These are phyloP conservation scores for Megaceryle torquata DNA, from an alignment of 2,113 vertebrate species.

Conservation along the genomic window DNA sequence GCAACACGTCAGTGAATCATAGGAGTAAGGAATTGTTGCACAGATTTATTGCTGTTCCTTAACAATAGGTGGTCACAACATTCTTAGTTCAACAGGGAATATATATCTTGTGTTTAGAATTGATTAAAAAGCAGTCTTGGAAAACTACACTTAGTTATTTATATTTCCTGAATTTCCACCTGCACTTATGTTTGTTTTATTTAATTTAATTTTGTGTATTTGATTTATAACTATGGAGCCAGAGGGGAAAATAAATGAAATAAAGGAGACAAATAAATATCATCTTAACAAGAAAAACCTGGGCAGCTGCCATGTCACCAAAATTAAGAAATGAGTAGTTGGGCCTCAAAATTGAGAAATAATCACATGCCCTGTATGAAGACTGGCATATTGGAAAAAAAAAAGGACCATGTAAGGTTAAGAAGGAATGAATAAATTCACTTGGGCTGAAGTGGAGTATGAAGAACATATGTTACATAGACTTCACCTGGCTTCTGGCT, in stretches of 20 bases:
- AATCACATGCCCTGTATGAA: not conserved
- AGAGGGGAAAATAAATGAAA: constrained; percentile 35
- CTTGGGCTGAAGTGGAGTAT: not conserved
- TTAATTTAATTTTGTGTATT: constrained; percentile 49
- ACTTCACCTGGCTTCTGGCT: not conserved
- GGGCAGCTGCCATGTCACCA: constrained; percentile 6
- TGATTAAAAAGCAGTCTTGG: constrained; percentile 63
- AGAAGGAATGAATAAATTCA: constrained; percentile 1
- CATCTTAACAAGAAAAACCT: constrained; percentile 62
- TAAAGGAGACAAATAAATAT: constrained; percentile 51
- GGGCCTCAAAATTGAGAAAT: constrained; percentile 21
- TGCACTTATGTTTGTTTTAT: constrained; percentile 49
- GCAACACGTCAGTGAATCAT: not conserved
- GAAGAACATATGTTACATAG: not conserved
- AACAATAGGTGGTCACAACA: constrained; percentile 51
- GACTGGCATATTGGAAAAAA: not conserved
- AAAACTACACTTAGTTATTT: constrained; percentile 62
- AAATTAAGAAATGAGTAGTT: constrained; percentile 48
- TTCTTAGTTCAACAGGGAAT: constrained; percentile 11
- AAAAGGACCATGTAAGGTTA: not conserved
- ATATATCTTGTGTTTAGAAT: constrained; percentile 39
- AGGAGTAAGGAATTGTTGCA: not conserved
- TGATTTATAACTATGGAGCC: constrained; percentile 54
- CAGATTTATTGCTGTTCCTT: constrained; percentile 41
- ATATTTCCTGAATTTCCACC: constrained; percentile 65